Evolutionary conservation across 1,140 invertebrate species (phyloP).

Genomic region (Lerema accius): DNA sequence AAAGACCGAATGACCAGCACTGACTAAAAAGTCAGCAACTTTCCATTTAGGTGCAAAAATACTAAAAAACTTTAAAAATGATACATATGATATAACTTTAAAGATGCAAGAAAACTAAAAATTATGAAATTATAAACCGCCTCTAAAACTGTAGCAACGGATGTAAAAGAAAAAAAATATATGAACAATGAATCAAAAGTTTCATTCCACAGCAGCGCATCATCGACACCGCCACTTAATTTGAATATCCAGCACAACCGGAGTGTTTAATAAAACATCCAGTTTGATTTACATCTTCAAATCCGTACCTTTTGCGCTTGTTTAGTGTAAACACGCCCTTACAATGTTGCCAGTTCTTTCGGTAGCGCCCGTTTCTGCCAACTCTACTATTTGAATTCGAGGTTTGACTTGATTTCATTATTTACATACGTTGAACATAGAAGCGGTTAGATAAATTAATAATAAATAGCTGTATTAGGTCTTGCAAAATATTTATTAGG

Average conservation of each 20-base stretch:
- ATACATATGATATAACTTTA: too few relatives aligned
- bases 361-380: constrained; percentile 22
- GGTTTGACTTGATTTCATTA: constrained; percentile 36
- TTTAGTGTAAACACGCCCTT: constrained; percentile 72
- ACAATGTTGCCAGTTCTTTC: constrained; percentile 49
- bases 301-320: constrained; percentile 75
- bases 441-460: constrained; percentile 18
- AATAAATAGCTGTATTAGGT: too few relatives aligned
- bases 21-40: too few relatives aligned
- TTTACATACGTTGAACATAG: constrained; percentile 12
- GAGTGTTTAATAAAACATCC: constrained; percentile 81
- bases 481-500: too few relatives aligned
- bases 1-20: too few relatives aligned
- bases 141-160: too few relatives aligned
- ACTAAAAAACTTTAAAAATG: too few relatives aligned
- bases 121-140: too few relatives aligned
- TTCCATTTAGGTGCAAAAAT: too few relatives aligned
- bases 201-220: constrained; percentile 45
- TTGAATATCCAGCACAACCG: constrained; percentile 74
- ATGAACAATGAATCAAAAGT: constrained; percentile 28
- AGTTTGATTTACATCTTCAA: constrained; percentile 79
- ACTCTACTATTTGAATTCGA: constrained; percentile 42
- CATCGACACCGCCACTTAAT: constrained; percentile 74
- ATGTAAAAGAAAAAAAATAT: too few relatives aligned
- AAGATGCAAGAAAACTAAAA: too few relatives aligned